Percentiles rank a stretch among this genome's conserved stretches.
These are phyloP conservation scores for Nyleta sp. DNA, from an alignment of 2,888 invertebrate genomes.

Conservation along the genomic window DNA sequence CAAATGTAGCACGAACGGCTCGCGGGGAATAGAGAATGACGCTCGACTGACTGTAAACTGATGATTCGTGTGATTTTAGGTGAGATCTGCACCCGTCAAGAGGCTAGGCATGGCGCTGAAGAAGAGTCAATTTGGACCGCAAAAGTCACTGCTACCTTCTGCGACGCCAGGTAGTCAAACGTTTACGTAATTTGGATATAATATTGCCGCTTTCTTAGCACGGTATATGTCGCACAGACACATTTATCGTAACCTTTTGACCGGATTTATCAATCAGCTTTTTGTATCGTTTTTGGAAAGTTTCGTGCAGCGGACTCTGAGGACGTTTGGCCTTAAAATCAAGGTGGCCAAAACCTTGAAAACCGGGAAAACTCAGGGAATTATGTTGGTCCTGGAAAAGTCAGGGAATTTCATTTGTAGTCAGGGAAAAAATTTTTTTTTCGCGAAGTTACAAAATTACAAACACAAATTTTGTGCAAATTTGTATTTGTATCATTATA, in stretches of 20 bases:
- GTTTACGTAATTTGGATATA: slow-evolving; percentile 4
- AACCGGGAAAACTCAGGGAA: too few species aligned
- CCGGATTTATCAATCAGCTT: slow-evolving; percentile 17
- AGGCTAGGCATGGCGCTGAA: slow-evolving; percentile 76
- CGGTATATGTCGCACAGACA: slow-evolving; percentile 45
- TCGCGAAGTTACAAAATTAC: too few species aligned
- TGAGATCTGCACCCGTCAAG: slow-evolving; percentile 78
- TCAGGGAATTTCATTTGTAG: too few species aligned
- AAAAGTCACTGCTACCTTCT: slow-evolving; percentile 74
- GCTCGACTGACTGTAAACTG: neutral
- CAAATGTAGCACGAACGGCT: too few species aligned
- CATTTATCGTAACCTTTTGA: slow-evolving; percentile 39
- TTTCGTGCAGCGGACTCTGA: too few species aligned
- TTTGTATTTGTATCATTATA: too few species aligned
- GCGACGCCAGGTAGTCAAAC: slow-evolving; percentile 54
- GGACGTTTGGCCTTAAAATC: too few species aligned
- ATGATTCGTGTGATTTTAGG: slow-evolving; percentile 66
- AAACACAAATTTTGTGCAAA: too few species aligned
- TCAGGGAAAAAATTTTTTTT: too few species aligned
- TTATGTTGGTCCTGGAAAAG: too few species aligned
- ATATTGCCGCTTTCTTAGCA: slow-evolving; percentile 39
- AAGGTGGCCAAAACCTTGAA: too few species aligned
- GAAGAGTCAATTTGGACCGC: slow-evolving; percentile 79
- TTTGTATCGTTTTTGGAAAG: too few species aligned
- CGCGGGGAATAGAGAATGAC: neutral